phyloP scores from a whole-genome alignment of 2,797 vertebrate species.

The Hippocampus kuda region DNA sequence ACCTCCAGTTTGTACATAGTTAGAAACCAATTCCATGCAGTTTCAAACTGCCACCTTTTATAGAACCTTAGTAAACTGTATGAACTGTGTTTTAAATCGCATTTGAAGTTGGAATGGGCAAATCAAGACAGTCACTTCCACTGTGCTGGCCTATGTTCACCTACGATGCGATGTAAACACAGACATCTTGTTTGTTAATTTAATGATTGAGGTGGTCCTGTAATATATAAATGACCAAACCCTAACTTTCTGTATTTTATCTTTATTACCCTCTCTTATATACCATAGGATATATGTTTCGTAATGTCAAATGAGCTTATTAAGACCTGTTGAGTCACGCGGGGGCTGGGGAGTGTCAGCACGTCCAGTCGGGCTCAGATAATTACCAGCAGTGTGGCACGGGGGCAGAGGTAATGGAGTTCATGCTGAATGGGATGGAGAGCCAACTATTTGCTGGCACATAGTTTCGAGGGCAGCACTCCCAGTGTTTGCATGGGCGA shows the following conservation, averaged over 20 bases:
- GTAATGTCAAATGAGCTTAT: background rate
- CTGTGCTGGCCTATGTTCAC: background rate
- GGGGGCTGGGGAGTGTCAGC: conserved; percentile 6
- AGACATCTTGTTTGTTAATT: too few relatives aligned
- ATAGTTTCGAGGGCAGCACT: conserved; percentile 36
- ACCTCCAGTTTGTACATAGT: background rate
- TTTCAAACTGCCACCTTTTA: background rate
- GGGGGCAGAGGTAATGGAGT: conserved; percentile 44
- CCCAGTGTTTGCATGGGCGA: conserved; percentile 27
- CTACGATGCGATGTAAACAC: too few relatives aligned
- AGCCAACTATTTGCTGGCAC: conserved; percentile 41
- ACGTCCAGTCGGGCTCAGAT: conserved; percentile 20
- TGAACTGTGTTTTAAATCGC: background rate
- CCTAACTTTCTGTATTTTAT: background rate
- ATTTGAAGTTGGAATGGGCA: background rate
- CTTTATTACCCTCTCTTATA: background rate
- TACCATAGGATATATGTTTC: background rate
- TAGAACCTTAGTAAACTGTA: background rate
- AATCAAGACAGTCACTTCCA: background rate
- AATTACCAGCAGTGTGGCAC: conserved; percentile 21
- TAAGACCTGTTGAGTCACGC: conserved; percentile 13
- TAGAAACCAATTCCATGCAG: background rate
- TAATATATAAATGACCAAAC: background rate
- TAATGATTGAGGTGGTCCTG: background rate
- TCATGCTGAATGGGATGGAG: conserved; percentile 42